Percentiles rank a stretch among this genome's conserved stretches.
Evolutionary conservation across 2,113 vertebrate species (phyloP).

Genomic region (Danionella cerebrum): DNA sequence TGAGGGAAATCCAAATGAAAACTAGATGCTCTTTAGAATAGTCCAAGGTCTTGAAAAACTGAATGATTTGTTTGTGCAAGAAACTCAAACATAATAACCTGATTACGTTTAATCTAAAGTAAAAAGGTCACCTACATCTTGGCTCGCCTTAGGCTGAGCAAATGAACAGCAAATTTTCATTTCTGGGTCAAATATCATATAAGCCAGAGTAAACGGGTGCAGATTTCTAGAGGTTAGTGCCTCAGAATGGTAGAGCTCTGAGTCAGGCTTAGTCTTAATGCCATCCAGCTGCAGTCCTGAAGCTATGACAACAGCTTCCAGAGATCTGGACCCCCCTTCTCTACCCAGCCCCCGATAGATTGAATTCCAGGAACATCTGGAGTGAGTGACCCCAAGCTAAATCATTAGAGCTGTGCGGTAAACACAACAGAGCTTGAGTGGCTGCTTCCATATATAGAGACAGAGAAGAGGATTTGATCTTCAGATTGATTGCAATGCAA

Average conservation of each 20-base stretch:
- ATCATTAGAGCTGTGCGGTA: conserved; percentile 6
- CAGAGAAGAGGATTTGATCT: neutral
- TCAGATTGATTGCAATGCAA: too few relatives aligned
- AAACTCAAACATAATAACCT: too few relatives aligned
- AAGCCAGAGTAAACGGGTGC: neutral
- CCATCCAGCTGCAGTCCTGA: conserved; percentile 54
- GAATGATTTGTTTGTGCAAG: too few relatives aligned
- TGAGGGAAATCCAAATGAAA: too few relatives aligned
- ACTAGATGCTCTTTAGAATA: too few relatives aligned
- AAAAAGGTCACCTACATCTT: too few relatives aligned
- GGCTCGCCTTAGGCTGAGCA: too few relatives aligned
- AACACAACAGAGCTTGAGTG: neutral
- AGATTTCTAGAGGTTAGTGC: neutral
- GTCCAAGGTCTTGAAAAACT: too few relatives aligned
- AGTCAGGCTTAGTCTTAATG: conserved; percentile 39
- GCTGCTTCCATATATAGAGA: neutral
- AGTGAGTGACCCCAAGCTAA: conserved; percentile 11
- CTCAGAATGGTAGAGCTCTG: neutral
- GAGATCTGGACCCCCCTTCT: neutral
- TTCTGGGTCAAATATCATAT: neutral
- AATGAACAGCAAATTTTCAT: too few relatives aligned
- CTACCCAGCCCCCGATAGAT: conserved; percentile 52
- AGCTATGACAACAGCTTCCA: conserved; percentile 33
- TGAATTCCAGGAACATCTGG: conserved; percentile 36
- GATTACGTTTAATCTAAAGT: too few relatives aligned